Evolutionary conservation across 2,888 invertebrate genomes (phyloP).

Genomic region (Noctua janthina): DNA sequence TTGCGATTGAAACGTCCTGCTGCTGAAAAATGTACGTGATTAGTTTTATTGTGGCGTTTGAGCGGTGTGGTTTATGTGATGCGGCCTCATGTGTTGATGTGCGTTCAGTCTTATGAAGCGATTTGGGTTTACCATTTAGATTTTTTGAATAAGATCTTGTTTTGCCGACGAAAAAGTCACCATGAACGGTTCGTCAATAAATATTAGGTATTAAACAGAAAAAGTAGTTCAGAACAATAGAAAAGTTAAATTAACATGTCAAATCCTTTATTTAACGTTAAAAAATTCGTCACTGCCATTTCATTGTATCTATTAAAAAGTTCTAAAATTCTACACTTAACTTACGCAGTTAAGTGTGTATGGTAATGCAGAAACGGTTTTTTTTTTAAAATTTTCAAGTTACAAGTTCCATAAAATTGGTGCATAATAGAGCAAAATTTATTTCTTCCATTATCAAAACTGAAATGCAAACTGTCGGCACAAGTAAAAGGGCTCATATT

Average conservation of each 20-base stretch:
- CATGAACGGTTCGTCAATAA: too few relatives aligned
- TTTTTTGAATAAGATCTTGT: neutral
- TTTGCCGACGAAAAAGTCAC: neutral
- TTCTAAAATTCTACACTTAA: neutral
- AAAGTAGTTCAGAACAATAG: neutral
- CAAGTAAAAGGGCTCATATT: conserved; percentile 76
- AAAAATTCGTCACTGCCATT: neutral
- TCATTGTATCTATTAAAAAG: neutral
- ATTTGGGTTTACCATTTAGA: neutral
- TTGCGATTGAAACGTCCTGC: conserved; percentile 83
- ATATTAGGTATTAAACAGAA: neutral
- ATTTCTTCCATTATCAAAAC: conserved; percentile 50
- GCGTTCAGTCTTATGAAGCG: conserved; percentile 32
- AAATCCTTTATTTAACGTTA: neutral
- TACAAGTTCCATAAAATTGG: neutral
- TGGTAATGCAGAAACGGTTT: neutral
- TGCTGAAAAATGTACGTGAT: conserved; percentile 73
- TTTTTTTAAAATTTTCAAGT: neutral
- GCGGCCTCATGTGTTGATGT: conserved; percentile 45
- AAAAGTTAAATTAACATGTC: neutral
- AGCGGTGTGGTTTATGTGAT: conserved; percentile 58
- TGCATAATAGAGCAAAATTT: conserved; percentile 26
- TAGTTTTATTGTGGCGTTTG: conserved; percentile 71
- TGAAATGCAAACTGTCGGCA: conserved; percentile 77
- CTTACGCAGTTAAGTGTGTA: neutral